These are phyloP conservation scores for Pediacus dermestoides DNA, from an alignment of 2,888 invertebrate species.

Conservation along the genomic window DNA sequence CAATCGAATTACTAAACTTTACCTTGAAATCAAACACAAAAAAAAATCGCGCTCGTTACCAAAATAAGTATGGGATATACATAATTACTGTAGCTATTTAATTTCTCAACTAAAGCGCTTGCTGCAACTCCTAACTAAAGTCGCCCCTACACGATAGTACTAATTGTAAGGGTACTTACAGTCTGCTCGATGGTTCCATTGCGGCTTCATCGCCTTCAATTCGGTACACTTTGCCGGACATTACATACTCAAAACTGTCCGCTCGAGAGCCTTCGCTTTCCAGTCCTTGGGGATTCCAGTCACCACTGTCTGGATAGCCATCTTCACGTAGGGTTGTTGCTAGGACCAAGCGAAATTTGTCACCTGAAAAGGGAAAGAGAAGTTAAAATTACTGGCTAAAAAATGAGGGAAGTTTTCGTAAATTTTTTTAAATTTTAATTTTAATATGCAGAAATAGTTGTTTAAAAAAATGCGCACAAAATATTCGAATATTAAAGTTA, in stretches of 20 bases:
- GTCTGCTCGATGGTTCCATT: conserved; percentile 77
- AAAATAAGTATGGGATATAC: too few species aligned
- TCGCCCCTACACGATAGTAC: too few species aligned
- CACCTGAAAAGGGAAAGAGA: conserved; percentile 43
- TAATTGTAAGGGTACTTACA: too few species aligned
- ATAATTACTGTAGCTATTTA: too few species aligned
- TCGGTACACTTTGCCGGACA: conserved; percentile 94
- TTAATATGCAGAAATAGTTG: neutral
- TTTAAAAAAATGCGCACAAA: too few species aligned
- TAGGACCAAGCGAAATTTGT: conserved; percentile 80
- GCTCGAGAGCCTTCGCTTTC: conserved; percentile 88
- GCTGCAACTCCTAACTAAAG: too few species aligned
- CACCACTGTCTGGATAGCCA: conserved; percentile 92
- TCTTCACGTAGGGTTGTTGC: conserved; percentile 95
- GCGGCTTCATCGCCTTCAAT: conserved; percentile 96
- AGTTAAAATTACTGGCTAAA: too few species aligned
- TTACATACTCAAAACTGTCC: conserved; percentile 98
- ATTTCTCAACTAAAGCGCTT: too few species aligned
- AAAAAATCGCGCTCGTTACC: too few species aligned
- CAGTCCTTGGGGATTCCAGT: conserved; percentile 79
- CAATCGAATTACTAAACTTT: conserved; percentile 4
- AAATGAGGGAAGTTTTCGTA: neutral
- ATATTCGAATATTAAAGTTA: too few species aligned
- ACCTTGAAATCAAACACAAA: neutral
- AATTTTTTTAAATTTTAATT: neutral